Percentiles rank a stretch among this genome's conserved stretches.
Conservation (phyloP, 2,888 invertebrate genomes). For the Ectobius pallidus region DNA sequence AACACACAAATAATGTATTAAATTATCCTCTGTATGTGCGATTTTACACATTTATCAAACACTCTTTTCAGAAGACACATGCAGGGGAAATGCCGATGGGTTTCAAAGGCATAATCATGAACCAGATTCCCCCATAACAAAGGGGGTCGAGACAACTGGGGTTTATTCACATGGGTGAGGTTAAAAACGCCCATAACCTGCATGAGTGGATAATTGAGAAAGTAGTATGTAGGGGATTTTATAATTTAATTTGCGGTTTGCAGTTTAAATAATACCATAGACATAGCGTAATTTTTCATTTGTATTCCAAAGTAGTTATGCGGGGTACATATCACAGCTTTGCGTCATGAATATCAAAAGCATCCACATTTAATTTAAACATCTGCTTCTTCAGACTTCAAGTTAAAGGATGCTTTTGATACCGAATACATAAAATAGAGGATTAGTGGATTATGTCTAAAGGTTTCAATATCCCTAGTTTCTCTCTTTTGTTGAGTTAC, state of each 20-base stretch:
- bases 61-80: no score
- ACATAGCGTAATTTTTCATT: background rate
- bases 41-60: no score
- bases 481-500: no score
- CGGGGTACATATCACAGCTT: background rate
- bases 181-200: constrained; percentile 27
- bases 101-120: no score
- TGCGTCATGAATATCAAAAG: background rate
- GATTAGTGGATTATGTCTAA: no score
- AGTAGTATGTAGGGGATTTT: constrained; percentile 35
- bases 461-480: no score
- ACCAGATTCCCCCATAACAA: background rate
- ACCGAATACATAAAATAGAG: no score
- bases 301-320: background rate
- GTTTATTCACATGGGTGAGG: background rate
- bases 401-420: no score
- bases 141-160: background rate
- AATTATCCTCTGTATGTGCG: no score
- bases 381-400: no score
- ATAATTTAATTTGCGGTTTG: constrained; percentile 41
- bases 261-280: constrained; percentile 12
- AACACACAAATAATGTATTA: no score
- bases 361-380: background rate
- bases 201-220: constrained; percentile 29
- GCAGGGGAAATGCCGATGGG: background rate